Conservation (phyloP, 2,888 invertebrate genomes). For the Phanerotoma sp. region DNA sequence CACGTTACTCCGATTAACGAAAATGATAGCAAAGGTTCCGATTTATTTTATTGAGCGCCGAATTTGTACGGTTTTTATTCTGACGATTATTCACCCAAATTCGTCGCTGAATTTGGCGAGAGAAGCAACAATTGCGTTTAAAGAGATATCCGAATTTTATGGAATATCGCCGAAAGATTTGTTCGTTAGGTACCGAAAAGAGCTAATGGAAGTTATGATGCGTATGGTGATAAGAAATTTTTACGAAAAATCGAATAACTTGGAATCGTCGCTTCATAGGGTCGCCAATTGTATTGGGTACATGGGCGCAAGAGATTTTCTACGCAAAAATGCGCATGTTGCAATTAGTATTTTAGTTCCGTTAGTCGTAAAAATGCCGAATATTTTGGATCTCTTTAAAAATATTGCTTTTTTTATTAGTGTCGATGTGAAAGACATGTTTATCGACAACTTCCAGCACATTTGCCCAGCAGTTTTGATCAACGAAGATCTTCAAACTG, state of each 20-base stretch:
- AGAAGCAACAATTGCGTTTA: slow-evolving; percentile 63
- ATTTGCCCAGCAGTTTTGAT: slow-evolving; percentile 72
- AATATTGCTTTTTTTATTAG: slow-evolving; percentile 66
- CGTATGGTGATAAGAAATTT: slow-evolving; percentile 65
- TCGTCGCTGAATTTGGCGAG: slow-evolving; percentile 60
- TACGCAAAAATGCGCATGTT: slow-evolving; percentile 69
- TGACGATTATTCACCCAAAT: slow-evolving; percentile 61
- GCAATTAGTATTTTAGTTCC: slow-evolving; percentile 68
- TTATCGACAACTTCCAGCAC: slow-evolving; percentile 66
- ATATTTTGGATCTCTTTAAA: slow-evolving; percentile 65
- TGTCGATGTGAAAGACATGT: slow-evolving; percentile 63
- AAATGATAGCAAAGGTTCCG: slow-evolving; percentile 57
- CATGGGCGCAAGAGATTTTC: slow-evolving; percentile 68
- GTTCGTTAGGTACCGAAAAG: slow-evolving; percentile 66
- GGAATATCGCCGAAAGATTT: slow-evolving; percentile 62
- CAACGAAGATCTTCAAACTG: slow-evolving; percentile 63
- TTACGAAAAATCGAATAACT: slow-evolving; percentile 60
- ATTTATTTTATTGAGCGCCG: slow-evolving; percentile 52
- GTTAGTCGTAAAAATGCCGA: slow-evolving; percentile 62
- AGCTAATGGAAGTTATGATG: slow-evolving; percentile 59
- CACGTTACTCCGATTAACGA: slow-evolving; percentile 61
- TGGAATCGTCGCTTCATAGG: slow-evolving; percentile 64
- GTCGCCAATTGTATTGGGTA: slow-evolving; percentile 70
- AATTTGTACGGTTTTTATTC: slow-evolving; percentile 64
- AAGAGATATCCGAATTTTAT: slow-evolving; percentile 63